Evolutionary conservation across 2,888 invertebrate genomes (phyloP), one percentile per base, ranked within the genome.

Genomic region (Aphelenchoides bicaudatus): DNA sequence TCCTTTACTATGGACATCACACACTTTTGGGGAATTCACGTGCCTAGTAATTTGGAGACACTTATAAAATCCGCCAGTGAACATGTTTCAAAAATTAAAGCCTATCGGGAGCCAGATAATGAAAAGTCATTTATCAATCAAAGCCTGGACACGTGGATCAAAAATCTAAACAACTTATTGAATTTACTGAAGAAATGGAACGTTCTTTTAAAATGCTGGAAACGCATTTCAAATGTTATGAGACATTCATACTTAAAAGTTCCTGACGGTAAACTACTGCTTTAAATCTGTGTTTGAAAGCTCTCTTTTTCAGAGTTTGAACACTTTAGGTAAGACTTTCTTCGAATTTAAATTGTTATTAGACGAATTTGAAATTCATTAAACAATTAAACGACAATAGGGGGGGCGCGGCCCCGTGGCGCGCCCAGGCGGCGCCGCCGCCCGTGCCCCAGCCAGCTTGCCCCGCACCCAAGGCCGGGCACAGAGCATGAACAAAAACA

Each of bases 1-100:
- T 59, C 61, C 13, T 61, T 73, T n/a, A 65, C 66, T 53, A 63
- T 62, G 56, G 53, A 63, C 23, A 28, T 47, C 2, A 58, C 37
- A n/a, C 52, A 56, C 4, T 67, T 69, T 43, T 72, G 72, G 72
- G 58, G 60, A 39, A 50, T 60, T 8, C 59, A 55, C 19, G 55
- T 70, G 48, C 64, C 67, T n/a, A 52, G 50, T 8, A 59, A 67
- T 23, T 23, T 69, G 38, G 55, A 60, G 10, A 39, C 51, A 3
- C 54, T 70, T 39, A 48, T 58, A 21, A 39, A 51, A 21, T 47
- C 37, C 13, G 60, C 66, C 58, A 34, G 56, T 38, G 39, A 55
- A 56, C 48, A 59, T 67, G 6, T 28, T 25, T 5, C 61, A 64
- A 55, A 69, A 70, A 31, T 56, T 53, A 21, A 56, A 56, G 4